Conservation (phyloP, 2,888 invertebrate species). For the Melangyna quadrimaculata region DNA sequence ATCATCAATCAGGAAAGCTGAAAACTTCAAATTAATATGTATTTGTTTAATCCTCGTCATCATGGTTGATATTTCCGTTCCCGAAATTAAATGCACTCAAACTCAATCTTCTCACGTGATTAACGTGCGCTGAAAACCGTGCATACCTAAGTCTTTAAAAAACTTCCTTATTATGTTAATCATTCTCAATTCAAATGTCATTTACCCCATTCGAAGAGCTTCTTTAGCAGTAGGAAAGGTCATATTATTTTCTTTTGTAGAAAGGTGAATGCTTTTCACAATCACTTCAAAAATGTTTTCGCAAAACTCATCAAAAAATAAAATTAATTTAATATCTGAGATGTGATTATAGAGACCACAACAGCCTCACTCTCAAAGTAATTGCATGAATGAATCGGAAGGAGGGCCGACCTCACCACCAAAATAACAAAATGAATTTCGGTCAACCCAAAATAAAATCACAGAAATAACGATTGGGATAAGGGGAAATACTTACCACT, state of each 20-base stretch:
- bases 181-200: neutral
- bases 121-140: neutral
- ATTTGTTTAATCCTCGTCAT: neutral
- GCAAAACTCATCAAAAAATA: neutral
- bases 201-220: neutral
- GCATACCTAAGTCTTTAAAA: neutral
- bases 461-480: neutral
- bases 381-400: neutral
- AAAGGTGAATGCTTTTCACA: neutral
- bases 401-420: neutral
- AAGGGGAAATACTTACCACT: neutral
- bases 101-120: neutral
- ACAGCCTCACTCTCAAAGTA: neutral
- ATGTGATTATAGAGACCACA: neutral
- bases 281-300: neutral
- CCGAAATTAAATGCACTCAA: slow-evolving; percentile 2
- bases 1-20: neutral
- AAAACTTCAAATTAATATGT: neutral
- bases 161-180: slow-evolving; percentile 10
- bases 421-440: slow-evolving; percentile 2
- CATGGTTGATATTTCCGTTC: neutral
- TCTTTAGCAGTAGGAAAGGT: neutral
- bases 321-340: neutral
- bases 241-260: neutral
- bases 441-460: neutral